phyloP scores from a whole-genome alignment of 2,113 vertebrate species.

The Xiphias gladius region DNA sequence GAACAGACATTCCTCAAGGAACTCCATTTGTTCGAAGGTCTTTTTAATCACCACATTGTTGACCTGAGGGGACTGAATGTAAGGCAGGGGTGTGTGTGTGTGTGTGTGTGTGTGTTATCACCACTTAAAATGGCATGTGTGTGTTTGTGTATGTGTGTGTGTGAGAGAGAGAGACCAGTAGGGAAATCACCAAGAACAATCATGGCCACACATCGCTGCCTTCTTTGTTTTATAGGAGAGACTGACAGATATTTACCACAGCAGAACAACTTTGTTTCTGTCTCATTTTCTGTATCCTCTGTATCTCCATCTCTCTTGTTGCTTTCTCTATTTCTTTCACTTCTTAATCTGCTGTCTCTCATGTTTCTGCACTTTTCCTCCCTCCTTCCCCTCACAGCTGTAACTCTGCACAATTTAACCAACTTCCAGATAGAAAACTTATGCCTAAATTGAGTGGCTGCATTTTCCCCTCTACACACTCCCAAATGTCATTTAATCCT shows the following conservation, averaged over 20 bases:
- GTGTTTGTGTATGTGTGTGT: conserved; percentile 16
- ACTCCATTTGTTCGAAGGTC: conserved; percentile 60
- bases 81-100: conserved; percentile 26
- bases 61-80: conserved; percentile 41
- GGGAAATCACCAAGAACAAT: conserved; percentile 79
- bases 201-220: conserved; percentile 65
- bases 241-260: conserved; percentile 65
- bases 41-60: conserved; percentile 71
- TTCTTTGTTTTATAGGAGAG: conserved; percentile 62
- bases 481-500: conserved; percentile 4
- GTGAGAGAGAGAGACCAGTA: conserved; percentile 39
- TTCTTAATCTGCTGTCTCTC: conserved; percentile 23
- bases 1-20: conserved; percentile 47
- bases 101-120: conserved; percentile 22
- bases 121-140: conserved; percentile 36
- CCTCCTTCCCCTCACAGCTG: background rate
- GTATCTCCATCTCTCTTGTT: conserved; percentile 20
- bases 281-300: conserved; percentile 33
- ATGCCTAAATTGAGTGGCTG: background rate
- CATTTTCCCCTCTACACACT: conserved; percentile 2
- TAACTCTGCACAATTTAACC: background rate
- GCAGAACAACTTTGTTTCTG: conserved; percentile 51
- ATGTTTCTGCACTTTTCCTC: background rate
- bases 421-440: conserved; percentile 21
- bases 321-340: conserved; percentile 2